Percentiles rank a stretch among this genome's conserved stretches.
Conservation (phyloP, 1,140 invertebrate genomes). For the Thalassaphorura encarpata region DNA sequence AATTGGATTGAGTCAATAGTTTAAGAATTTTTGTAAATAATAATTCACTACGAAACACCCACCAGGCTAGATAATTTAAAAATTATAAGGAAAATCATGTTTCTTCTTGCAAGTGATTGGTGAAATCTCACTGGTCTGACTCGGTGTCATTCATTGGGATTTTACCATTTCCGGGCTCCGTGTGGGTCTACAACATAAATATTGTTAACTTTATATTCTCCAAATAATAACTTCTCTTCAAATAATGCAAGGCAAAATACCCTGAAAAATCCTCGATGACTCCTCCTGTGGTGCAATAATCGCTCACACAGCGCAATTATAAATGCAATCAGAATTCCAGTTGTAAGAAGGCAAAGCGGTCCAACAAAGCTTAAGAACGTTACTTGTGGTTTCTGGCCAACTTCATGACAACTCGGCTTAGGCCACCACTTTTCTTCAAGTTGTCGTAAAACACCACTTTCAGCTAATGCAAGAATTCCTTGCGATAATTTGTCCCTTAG, state of each 20-base stretch:
- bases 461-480: slow-evolving; percentile 22
- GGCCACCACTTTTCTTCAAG: slow-evolving; percentile 30
- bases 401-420: slow-evolving; percentile 6
- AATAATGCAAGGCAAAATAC: slow-evolving; percentile 13
- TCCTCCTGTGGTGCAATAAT: slow-evolving; percentile 27
- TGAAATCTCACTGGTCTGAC: slow-evolving; percentile 10
- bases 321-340: slow-evolving; percentile 28
- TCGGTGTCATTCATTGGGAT: slow-evolving; percentile 31
- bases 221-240: too few species aligned
- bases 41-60: too few species aligned
- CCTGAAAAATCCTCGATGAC: slow-evolving; percentile 32
- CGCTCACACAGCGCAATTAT: slow-evolving; percentile 28
- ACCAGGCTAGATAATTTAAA: too few species aligned
- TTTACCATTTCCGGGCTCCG: slow-evolving; percentile 28
- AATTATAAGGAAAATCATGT: too few species aligned
- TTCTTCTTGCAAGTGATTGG: neutral
- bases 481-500: slow-evolving; percentile 28
- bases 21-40: neutral
- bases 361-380: slow-evolving; percentile 27
- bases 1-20: too few species aligned
- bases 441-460: slow-evolving; percentile 28
- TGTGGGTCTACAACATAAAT: slow-evolving; percentile 18
- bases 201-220: too few species aligned
- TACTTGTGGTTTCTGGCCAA: slow-evolving; percentile 20
- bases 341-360: slow-evolving; percentile 24